Evolutionary conservation across 64 coral and sea anemone genomes (phyloP).

Genomic region (Montipora capricornis): DNA sequence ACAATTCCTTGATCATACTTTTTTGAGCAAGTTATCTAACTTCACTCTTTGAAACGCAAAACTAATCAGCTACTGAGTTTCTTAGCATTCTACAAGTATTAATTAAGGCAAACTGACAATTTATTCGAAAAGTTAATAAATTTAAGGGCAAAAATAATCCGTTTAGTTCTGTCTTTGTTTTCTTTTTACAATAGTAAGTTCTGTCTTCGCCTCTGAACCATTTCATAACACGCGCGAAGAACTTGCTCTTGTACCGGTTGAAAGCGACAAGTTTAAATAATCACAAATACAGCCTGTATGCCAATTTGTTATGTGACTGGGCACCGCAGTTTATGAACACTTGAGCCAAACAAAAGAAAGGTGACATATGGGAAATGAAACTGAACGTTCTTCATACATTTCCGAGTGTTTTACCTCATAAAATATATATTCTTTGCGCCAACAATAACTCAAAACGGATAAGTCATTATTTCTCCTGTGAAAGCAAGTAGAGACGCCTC

Average conservation of each 20-base stretch:
- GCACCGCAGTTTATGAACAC: not conserved
- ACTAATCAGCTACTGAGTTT: not conserved
- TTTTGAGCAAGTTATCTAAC: too few relatives aligned
- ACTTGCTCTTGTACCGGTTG: not conserved
- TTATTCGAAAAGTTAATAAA: not conserved
- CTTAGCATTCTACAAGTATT: not conserved
- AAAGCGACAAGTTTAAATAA: conserved; percentile 6
- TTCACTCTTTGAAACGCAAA: not conserved
- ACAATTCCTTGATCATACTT: not conserved
- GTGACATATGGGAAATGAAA: not conserved
- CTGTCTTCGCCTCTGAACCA: not conserved
- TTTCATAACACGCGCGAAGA: not conserved
- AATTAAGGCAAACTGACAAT: not conserved
- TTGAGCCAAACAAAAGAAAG: not conserved
- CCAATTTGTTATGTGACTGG: not conserved
- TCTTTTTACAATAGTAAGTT: not conserved
- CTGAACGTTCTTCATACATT: not conserved
- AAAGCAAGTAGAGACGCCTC: not conserved
- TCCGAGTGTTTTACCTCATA: conserved; percentile 2
- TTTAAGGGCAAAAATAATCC: not conserved
- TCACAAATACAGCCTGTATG: not conserved
- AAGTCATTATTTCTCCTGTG: not conserved
- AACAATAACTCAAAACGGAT: not conserved
- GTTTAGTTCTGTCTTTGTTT: not conserved
- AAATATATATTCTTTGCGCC: not conserved